Base-by-base conservation (phyloP, 2,113 vertebrate species). In the Balaenoptera acutorostrata region DNA sequence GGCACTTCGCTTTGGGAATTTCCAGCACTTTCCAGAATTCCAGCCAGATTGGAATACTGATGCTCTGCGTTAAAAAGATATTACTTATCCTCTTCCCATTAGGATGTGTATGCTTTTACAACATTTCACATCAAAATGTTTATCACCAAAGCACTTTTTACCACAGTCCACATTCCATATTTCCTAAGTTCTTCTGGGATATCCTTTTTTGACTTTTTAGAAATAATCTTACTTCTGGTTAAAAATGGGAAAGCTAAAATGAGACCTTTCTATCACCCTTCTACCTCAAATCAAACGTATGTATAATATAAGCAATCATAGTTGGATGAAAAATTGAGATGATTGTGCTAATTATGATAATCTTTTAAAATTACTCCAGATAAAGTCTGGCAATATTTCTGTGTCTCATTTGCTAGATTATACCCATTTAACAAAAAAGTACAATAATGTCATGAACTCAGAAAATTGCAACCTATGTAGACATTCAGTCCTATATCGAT, bases 1-100 rank as follows among this genome's bases (percentile, higher is more conserved):
- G 97, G 95, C 96, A 97, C 0, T 7, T 87, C 89, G 84, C 88
- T 93, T 89, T 81, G 75, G 97, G 77, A 88, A 97, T 97, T 97
- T 95, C 97, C 81, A 57, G 82, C 55, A 27, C 61, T 98, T 97
- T 94, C 46, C 55, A 97, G 86, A 83, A 96, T 95, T 98, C 96
- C 92, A 96, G 84, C 78, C 95, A 96, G 18, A 68, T 71, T 93
- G 87, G 90, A 98, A 90, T 41, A 82, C 27, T 66, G 1, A 86
- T 96, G 46, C 14, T 89, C 18, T 52, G 25, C 91, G 25, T 91
- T 94, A 66, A 92, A 93, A 94, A 96, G 72, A 85, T 88, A 69
- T 13, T 0, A 8, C n/a, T 61, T n/a, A 17, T 78, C 52, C 71
- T 90, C 49, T 96, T 91, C 13, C 72, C 57, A 84, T 90, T 63